Evolutionary conservation across 2,888 invertebrate genomes (phyloP).

Genomic region (Hydraecia micacea): DNA sequence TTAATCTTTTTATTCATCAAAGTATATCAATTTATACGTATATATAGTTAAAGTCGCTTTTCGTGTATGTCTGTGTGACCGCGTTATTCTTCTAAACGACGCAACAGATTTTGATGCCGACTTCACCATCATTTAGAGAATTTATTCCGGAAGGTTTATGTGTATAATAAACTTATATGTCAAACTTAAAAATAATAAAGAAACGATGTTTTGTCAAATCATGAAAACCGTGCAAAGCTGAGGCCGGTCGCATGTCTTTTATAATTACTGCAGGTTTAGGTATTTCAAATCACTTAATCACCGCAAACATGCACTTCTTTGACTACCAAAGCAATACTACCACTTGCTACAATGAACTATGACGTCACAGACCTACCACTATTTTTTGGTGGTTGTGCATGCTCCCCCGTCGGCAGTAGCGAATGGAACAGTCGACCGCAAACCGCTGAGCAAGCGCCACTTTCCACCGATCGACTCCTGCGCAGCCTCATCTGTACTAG

Average conservation of each 20-base stretch:
- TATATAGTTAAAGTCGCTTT: too few species aligned
- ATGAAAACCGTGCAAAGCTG: neutral
- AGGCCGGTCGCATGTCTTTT: neutral
- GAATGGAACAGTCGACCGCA: slow-evolving; percentile 70
- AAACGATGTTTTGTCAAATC: neutral
- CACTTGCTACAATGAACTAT: slow-evolving; percentile 4
- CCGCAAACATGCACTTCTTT: slow-evolving; percentile 6
- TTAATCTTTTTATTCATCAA: neutral
- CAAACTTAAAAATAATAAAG: neutral
- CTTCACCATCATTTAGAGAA: neutral
- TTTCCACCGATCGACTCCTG: slow-evolving; percentile 67
- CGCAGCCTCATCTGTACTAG: slow-evolving; percentile 64
- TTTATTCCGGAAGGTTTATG: too few species aligned
- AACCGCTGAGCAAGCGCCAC: slow-evolving; percentile 72
- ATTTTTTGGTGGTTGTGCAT: slow-evolving; percentile 59
- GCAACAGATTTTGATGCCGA: neutral
- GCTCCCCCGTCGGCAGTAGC: slow-evolving; percentile 49
- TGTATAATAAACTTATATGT: neutral
- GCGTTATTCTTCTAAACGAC: neutral
- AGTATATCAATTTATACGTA: too few species aligned
- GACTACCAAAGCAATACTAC: slow-evolving; percentile 7
- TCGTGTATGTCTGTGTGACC: neutral
- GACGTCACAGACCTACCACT: slow-evolving; percentile 66
- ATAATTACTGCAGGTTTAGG: neutral
- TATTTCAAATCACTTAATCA: neutral